phyloP scores from a whole-genome alignment of 2,888 invertebrate genomes.

The Lithosia quadra region DNA sequence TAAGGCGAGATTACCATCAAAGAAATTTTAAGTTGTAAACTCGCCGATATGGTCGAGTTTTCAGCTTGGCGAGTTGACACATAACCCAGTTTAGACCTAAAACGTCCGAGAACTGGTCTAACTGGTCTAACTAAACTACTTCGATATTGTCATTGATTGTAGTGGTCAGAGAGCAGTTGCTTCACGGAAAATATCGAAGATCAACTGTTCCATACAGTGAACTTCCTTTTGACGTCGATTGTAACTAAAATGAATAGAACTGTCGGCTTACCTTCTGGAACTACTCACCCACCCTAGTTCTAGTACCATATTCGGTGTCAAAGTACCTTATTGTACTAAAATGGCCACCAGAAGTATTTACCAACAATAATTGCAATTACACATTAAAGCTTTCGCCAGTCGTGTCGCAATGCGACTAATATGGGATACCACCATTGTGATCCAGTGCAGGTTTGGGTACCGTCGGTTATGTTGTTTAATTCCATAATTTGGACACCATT shows the following conservation, averaged over 20 bases:
- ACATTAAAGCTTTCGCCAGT: slow-evolving; percentile 34
- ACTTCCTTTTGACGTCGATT: too few relatives aligned
- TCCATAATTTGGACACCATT: neutral
- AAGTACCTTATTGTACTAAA: neutral
- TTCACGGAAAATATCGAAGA: too few relatives aligned
- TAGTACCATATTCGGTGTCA: neutral
- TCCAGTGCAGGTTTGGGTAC: slow-evolving; percentile 8
- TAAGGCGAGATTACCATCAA: too few relatives aligned
- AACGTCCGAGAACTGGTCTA: too few relatives aligned
- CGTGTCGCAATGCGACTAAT: slow-evolving; percentile 44
- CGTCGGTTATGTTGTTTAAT: neutral
- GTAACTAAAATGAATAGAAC: neutral
- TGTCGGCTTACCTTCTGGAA: neutral
- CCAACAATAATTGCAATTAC: slow-evolving; percentile 48
- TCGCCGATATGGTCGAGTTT: too few relatives aligned
- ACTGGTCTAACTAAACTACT: too few relatives aligned
- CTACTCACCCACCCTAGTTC: neutral
- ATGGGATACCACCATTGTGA: slow-evolving; percentile 31
- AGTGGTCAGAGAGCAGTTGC: too few relatives aligned
- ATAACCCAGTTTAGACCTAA: too few relatives aligned
- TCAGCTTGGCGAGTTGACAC: too few relatives aligned
- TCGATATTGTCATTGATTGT: too few relatives aligned
- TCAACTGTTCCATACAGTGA: too few relatives aligned
- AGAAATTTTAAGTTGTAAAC: too few relatives aligned
- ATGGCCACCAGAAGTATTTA: neutral